phyloP scores from a whole-genome alignment of 2,888 invertebrate species.

The Archaeoteleia sp. region DNA sequence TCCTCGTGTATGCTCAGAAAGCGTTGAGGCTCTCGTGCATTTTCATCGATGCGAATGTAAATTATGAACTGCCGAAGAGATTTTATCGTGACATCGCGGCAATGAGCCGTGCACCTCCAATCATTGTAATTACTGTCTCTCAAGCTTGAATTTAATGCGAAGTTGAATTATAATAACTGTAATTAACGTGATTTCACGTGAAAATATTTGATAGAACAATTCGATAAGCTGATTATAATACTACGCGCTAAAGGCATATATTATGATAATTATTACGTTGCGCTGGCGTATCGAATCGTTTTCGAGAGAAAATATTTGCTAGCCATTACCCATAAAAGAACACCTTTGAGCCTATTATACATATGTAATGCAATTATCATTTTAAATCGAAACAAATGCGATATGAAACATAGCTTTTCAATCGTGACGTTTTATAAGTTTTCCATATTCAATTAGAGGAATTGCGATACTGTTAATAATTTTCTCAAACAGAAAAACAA shows the following conservation, averaged over 20 bases:
- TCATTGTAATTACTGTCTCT: conserved; percentile 50
- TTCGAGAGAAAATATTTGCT: conserved; percentile 48
- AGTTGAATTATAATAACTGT: conserved; percentile 52
- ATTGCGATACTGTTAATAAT: too few relatives aligned
- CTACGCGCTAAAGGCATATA: conserved; percentile 35
- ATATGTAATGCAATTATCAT: conserved; percentile 38
- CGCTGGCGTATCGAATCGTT: conserved; percentile 50
- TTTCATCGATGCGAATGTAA: conserved; percentile 49
- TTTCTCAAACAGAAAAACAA: too few relatives aligned
- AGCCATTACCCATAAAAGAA: conserved; percentile 44
- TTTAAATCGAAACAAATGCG: too few relatives aligned
- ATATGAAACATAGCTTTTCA: too few relatives aligned
- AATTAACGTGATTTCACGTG: conserved; percentile 52
- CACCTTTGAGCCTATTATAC: conserved; percentile 45
- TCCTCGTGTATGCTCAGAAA: conserved; percentile 50
- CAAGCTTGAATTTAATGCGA: conserved; percentile 47
- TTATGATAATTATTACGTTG: conserved; percentile 49
- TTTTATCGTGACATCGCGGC: conserved; percentile 51
- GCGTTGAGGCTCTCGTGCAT: conserved; percentile 38
- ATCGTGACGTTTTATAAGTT: too few relatives aligned
- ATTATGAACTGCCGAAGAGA: conserved; percentile 48
- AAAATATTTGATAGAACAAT: conserved; percentile 53
- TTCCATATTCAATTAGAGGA: too few relatives aligned
- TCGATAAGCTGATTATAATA: conserved; percentile 54
- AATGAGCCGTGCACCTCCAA: conserved; percentile 51